Evolutionary conservation across 2,113 vertebrate genomes (phyloP), one percentile per base, ranked within the genome.

Genomic region (Oenanthe melanoleuca): DNA sequence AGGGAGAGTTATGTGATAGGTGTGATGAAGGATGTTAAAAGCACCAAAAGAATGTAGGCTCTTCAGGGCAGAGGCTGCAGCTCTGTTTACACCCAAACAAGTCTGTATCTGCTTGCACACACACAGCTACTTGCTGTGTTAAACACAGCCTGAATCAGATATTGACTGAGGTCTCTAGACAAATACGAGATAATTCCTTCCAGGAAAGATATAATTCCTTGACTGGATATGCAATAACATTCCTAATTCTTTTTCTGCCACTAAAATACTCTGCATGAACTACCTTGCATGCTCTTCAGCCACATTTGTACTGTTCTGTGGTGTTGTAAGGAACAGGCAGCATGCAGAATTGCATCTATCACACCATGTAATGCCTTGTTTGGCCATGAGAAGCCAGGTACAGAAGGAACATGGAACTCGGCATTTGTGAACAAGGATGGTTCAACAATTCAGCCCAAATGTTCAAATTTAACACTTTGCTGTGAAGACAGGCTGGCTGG

Each of bases 1-100:
- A 73, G 25, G 55, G 12, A 64, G 47, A 44, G 69, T 72, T 86
- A 78, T 1, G 37, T 3, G 14, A 56, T 64, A 94, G 47, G n/a
- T 86, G 52, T 71, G 74, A 56, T 80, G 93, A 96, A 67, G 67
- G 42, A 86, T 42, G n/a, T 37, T 90, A 83, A 88, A 92, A 93
- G 44, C 60, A 73, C 80, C 80, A 24, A 31, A 92, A 78, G 52
- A 84, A 59, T 13, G 28, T 13, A 33, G 49, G 20, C 40, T 93
- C 49, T 86, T 83, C 21, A 33, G 60, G 74, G 38, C 59, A 91
- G 79, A 61, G 84, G 44, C 45, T 82, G 69, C 55, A 55, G 37
- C 57, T 82, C 55, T 89, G 59, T 86, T 82, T 63, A 31, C 4
- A 33, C 7, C 19, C 45, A 52, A 59, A 57, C 37, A 56, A 25